Conservation (phyloP, 2,113 vertebrate genomes). For the Trogon surrucura region DNA sequence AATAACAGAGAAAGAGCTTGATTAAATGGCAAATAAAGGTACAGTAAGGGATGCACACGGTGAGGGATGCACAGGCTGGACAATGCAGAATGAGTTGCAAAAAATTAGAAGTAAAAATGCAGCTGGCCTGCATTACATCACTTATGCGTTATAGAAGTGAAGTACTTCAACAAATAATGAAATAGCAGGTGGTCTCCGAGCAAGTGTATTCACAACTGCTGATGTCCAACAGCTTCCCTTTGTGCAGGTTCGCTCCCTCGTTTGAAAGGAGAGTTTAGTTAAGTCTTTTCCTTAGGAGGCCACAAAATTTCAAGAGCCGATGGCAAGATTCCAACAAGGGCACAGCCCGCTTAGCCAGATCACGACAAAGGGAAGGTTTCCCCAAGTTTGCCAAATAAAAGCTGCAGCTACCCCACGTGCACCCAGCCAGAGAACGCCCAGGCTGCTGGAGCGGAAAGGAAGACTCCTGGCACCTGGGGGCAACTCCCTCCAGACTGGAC, state of each 20-base stretch:
- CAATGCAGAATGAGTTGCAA: neutral
- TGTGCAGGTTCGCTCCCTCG: neutral
- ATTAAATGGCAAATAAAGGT: neutral
- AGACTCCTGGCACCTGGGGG: neutral
- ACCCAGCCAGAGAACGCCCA: neutral
- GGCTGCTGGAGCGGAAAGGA: fast-evolving
- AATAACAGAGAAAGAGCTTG: neutral
- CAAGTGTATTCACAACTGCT: neutral
- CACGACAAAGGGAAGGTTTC: neutral
- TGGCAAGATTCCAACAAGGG: neutral
- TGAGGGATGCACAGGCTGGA: neutral
- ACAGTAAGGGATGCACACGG: neutral
- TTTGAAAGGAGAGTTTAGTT: neutral
- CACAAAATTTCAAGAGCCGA: neutral
- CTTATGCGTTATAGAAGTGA: neutral
- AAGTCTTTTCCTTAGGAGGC: neutral
- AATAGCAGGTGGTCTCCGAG: neutral
- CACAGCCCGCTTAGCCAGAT: neutral
- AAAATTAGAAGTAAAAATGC: neutral
- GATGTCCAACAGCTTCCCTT: neutral
- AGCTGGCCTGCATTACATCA: neutral
- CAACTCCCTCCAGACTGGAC: neutral
- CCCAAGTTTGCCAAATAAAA: neutral
- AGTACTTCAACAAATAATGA: neutral
- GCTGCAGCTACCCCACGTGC: neutral